Evolutionary conservation across 1,140 invertebrate species (phyloP).

Genomic region (Cherax quadricarinatus): DNA sequence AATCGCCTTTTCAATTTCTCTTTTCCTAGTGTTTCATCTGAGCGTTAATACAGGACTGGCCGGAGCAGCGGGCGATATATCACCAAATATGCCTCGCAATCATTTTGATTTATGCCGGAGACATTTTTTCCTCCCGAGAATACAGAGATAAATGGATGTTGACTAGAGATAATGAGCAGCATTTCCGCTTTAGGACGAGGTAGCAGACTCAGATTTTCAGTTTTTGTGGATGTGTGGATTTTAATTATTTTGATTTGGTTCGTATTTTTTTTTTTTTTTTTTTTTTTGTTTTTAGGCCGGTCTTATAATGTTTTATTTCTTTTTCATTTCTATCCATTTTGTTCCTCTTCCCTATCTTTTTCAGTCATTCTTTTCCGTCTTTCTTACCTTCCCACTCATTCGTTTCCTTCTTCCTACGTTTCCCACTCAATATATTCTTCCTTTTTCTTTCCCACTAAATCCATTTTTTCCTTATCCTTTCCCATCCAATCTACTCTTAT

Average conservation of each 20-base stretch:
- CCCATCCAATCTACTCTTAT: background rate
- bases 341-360: background rate
- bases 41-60: background rate
- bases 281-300: too few species aligned
- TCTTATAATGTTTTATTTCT: background rate
- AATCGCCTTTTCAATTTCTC: background rate
- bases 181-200: background rate
- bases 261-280: too few species aligned
- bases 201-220: background rate
- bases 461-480: background rate
- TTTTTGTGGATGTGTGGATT: background rate
- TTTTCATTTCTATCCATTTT: background rate
- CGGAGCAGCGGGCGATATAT: background rate
- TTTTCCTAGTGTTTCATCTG: background rate
- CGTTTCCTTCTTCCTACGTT: background rate
- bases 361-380: background rate
- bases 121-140: background rate
- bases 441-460: too few species aligned
- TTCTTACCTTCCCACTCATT: background rate
- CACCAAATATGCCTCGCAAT: background rate
- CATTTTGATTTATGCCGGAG: background rate
- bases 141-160: conserved; percentile 3
- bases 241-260: too few species aligned
- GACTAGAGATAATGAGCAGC: background rate
- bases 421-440: too few species aligned